Conservation (phyloP, 2,888 invertebrate genomes). For the Caenorhabditis wallacei region DNA sequence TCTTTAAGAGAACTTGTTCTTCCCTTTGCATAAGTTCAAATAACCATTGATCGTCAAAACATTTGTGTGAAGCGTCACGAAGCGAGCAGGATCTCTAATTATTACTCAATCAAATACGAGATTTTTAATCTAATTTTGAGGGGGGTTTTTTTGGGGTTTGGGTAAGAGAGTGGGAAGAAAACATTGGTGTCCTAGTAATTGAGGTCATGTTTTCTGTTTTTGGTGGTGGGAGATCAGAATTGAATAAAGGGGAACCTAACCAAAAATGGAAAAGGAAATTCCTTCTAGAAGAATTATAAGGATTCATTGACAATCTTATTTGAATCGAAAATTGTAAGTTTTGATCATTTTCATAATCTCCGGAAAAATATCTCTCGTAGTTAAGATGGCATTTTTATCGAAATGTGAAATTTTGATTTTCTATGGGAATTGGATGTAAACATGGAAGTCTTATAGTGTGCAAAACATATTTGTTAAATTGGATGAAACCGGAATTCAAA, state of each 20-base stretch:
- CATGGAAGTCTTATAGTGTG: too few relatives aligned
- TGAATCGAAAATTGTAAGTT: too few relatives aligned
- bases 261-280: too few relatives aligned
- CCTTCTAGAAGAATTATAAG: too few relatives aligned
- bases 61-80: not conserved
- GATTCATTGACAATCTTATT: too few relatives aligned
- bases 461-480: too few relatives aligned
- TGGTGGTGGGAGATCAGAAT: not conserved
- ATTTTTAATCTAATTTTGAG: constrained; percentile 7
- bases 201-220: not conserved
- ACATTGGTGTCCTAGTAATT: constrained; percentile 11
- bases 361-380: too few relatives aligned
- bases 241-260: not conserved
- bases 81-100: constrained; percentile 8
- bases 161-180: constrained; percentile 1
- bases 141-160: not conserved
- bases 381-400: too few relatives aligned
- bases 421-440: too few relatives aligned
- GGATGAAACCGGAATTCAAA: too few relatives aligned
- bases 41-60: constrained; percentile 37
- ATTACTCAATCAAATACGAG: not conserved
- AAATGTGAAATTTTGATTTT: too few relatives aligned
- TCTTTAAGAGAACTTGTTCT: constrained; percentile 3
- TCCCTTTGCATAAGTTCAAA: constrained; percentile 25
- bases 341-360: too few relatives aligned